Conservation (phyloP, 2,888 invertebrate species). For the Cephus spinipes region DNA sequence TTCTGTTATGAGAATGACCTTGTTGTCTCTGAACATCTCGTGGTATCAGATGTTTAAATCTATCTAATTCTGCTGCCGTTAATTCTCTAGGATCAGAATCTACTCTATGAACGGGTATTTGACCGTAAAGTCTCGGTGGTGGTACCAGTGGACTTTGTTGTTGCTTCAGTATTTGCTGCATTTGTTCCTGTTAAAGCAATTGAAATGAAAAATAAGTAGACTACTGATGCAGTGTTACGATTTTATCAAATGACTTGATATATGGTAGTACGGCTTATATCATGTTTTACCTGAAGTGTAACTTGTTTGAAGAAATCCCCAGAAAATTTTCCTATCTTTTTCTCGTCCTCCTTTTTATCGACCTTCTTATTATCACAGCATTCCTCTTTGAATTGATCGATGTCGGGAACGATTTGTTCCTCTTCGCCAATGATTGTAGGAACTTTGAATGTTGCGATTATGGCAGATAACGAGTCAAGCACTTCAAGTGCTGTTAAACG, state of each 20-base stretch:
- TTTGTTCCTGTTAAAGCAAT: constrained; percentile 44
- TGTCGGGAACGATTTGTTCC: constrained; percentile 73
- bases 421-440: constrained; percentile 67
- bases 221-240: not conserved
- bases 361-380: constrained; percentile 13
- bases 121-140: constrained; percentile 56
- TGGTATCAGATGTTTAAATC: constrained; percentile 61
- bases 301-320: constrained; percentile 53
- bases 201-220: constrained; percentile 1
- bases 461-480: constrained; percentile 71
- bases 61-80: constrained; percentile 69
- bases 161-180: constrained; percentile 52
- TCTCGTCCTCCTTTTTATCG: constrained; percentile 34
- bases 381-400: constrained; percentile 64
- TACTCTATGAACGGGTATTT: constrained; percentile 72
- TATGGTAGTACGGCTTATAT: not conserved
- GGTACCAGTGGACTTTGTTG: constrained; percentile 46
- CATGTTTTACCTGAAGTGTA: constrained; percentile 46
- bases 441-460: constrained; percentile 70
- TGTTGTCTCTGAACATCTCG: constrained; percentile 40
- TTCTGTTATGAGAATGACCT: constrained; percentile 37
- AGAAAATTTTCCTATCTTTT: constrained; percentile 34
- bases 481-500: constrained; percentile 78
- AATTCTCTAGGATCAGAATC: constrained; percentile 71
- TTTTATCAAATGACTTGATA: not conserved